Evolutionary conservation across 1,140 invertebrate genomes (phyloP).

Genomic region (Aleiodes sp.): DNA sequence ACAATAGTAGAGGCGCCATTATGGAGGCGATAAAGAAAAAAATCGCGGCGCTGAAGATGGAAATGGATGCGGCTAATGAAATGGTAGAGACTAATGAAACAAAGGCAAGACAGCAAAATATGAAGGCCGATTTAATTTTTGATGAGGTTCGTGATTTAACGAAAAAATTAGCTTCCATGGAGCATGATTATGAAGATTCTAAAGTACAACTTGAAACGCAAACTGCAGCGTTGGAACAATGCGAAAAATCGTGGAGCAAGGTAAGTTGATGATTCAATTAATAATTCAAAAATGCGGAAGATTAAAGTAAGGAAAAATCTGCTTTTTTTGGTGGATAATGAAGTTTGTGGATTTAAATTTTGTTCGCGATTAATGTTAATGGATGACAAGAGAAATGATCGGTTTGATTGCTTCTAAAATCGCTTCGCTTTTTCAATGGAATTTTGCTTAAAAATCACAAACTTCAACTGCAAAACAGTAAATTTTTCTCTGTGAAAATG

Average conservation of each 20-base stretch:
- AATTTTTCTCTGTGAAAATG: background rate
- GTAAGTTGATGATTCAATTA: constrained; percentile 42
- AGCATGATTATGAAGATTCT: constrained; percentile 73
- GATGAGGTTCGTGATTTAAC: constrained; percentile 77
- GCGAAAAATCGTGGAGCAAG: constrained; percentile 71
- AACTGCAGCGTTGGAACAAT: constrained; percentile 76
- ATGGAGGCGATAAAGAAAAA: constrained; percentile 92
- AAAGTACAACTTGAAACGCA: constrained; percentile 73
- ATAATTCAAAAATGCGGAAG: background rate
- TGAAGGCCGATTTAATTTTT: constrained; percentile 74
- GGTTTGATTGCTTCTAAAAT: too few species aligned
- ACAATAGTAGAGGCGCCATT: constrained; percentile 42
- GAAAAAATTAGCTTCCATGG: constrained; percentile 76
- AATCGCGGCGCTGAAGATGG: constrained; percentile 84
- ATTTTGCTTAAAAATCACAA: too few species aligned
- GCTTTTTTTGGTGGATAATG: too few species aligned
- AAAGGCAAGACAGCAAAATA: constrained; percentile 76
- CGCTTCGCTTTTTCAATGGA: too few species aligned
- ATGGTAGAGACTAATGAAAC: constrained; percentile 79
- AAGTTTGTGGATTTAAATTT: too few species aligned
- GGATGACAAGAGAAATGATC: too few species aligned
- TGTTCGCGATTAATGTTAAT: too few species aligned
- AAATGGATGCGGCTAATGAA: constrained; percentile 82
- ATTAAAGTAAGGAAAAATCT: background rate
- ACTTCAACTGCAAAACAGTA: background rate